Evolutionary conservation across 2,888 invertebrate species (phyloP), one percentile per base, ranked within the genome.

Genomic region (Dastarcus helophoroides): DNA sequence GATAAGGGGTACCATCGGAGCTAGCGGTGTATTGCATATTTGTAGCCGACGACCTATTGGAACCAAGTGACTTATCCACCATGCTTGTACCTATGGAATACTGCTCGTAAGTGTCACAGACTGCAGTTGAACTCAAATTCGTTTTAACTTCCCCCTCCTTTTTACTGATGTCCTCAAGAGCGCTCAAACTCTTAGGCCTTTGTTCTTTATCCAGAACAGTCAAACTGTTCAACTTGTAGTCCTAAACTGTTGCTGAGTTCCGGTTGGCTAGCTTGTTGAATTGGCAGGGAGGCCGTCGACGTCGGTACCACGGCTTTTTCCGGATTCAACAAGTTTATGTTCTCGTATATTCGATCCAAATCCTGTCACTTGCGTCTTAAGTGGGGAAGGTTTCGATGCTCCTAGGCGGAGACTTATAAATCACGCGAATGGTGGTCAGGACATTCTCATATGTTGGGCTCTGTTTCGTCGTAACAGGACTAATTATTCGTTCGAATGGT

Each of bases 391-490:
- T n/a, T 13, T 53, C 43, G 1, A 46, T 39, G 17, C 54, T 54
- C 48, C 67, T 70, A 2, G 65, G 67, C 0, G 79, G 79, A 3
- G 77, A 76, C 49, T 76, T 65, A 50, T 79, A 79, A 2, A 75
- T 79, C 5, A 79, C 79, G 56, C 75, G 79, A 13, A 79, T 79
- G 0, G 79, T 79, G 2, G 79, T 77, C 48, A 76, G 69, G 1
- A 79, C 54, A 36, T 62, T 62, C 34, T 62, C 61, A 37, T 61
- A 60, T 7, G 48, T 55, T 0, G 76, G 76, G n/a, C n/a, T n/a
- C n/a, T n/a, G n/a, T n/a, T n/a, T n/a, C n/a, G n/a, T n/a, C 46
- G 73, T 64, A 6, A 65, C 43, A 3, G 32, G 32, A 14, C 25
- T 23, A 9, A 29, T 29, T 29, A 33, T 28, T 28, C 21, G 8